Evolutionary conservation across 2,888 invertebrate genomes (phyloP).

Genomic region (Brachypterus glaber): DNA sequence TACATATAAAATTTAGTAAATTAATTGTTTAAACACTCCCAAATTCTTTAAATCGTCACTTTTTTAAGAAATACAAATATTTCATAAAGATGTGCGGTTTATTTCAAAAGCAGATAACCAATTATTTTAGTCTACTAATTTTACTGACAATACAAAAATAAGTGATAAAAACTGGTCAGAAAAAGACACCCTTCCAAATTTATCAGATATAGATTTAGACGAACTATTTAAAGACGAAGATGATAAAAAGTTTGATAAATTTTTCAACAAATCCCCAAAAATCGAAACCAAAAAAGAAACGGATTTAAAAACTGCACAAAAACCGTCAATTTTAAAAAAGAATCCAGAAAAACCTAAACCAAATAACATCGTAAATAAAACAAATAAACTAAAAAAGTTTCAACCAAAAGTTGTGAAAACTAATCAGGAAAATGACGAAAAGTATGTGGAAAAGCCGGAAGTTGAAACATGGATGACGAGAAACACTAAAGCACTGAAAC

Average conservation of each 20-base stretch:
- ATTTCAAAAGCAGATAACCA: too few species aligned
- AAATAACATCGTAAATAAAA: slow-evolving; percentile 10
- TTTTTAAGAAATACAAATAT: too few species aligned
- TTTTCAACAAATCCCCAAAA: slow-evolving; percentile 16
- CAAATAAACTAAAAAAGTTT: slow-evolving; percentile 11
- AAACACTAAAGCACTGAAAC: slow-evolving; percentile 8
- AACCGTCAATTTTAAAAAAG: neutral
- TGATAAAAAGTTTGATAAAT: slow-evolving; percentile 24
- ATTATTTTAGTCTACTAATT: too few species aligned
- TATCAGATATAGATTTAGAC: slow-evolving; percentile 29
- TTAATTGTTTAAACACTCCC: too few species aligned
- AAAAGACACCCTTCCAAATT: slow-evolving; percentile 16
- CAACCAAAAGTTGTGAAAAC: slow-evolving; percentile 2
- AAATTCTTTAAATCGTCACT: too few species aligned
- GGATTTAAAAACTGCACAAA: neutral
- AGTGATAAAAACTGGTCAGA: slow-evolving; percentile 19
- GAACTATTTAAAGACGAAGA: slow-evolving; percentile 25
- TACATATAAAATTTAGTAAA: too few species aligned
- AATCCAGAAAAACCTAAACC: slow-evolving; percentile 6
- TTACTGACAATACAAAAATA: slow-evolving; percentile 25
- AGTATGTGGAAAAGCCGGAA: slow-evolving; percentile 19
- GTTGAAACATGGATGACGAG: slow-evolving; percentile 33
- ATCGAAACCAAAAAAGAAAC: neutral
- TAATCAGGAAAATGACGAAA: slow-evolving; percentile 20
- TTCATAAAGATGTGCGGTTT: too few species aligned